A percentile compares a stretch with the other conserved stretches of the same genome.
These are phyloP conservation scores for Tupaia tana DNA, from an alignment of 2,113 vertebrate genomes.

Conservation along the genomic window DNA sequence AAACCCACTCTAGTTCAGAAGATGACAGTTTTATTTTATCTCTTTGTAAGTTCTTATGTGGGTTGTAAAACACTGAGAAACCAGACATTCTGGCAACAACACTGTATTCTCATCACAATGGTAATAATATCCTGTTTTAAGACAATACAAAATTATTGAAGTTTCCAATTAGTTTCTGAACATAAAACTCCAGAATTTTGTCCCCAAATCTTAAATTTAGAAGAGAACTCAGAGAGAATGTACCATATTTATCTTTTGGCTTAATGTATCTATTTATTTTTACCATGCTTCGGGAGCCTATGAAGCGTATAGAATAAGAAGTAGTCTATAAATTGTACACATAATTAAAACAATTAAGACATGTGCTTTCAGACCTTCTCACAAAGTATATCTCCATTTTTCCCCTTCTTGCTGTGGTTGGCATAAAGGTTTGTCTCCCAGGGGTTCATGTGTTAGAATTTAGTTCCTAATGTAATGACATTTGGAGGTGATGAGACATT, in stretches of 20 bases:
- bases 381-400: not conserved
- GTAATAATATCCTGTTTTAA: conserved; percentile 54
- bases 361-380: not conserved
- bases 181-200: not conserved
- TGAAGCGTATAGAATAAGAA: not conserved
- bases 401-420: not conserved
- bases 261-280: not conserved
- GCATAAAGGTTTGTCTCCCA: too few relatives aligned
- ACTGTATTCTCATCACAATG: not conserved
- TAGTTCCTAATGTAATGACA: too few relatives aligned
- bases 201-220: not conserved
- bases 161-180: conserved; percentile 23
- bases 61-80: conserved; percentile 52
- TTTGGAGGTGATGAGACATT: too few relatives aligned
- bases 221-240: not conserved
- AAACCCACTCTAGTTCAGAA: conserved; percentile 44
- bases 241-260: not conserved
- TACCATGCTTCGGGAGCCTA: not conserved
- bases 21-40: conserved; percentile 22
- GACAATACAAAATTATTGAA: conserved; percentile 50
- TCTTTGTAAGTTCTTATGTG: conserved; percentile 44
- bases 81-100: conserved; percentile 49
- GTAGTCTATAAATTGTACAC: not conserved
- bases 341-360: not conserved
- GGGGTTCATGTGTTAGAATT: too few relatives aligned